A percentile compares a stretch with the other conserved stretches of the same genome.
Evolutionary conservation across 2,888 invertebrate species (phyloP).

Genomic region (Apocheima hispidaria): DNA sequence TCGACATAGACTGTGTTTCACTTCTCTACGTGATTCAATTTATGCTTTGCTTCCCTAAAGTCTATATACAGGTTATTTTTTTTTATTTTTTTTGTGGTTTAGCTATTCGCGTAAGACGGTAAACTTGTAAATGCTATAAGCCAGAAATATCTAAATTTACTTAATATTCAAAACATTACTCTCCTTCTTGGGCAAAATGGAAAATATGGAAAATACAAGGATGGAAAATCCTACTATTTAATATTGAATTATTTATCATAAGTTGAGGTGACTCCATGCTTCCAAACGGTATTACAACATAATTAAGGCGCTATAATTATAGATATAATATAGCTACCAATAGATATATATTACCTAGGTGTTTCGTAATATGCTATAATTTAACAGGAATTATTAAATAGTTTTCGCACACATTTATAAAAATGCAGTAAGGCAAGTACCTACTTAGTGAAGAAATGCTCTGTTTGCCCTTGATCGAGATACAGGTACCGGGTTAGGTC

Average conservation of each 20-base stretch:
- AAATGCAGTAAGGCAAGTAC: constrained; percentile 5
- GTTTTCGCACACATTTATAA: not conserved
- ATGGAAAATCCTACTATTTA: too few relatives aligned
- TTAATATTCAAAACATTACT: too few relatives aligned
- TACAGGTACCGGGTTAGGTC: not conserved
- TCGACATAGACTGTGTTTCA: not conserved
- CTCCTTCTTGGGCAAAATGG: too few relatives aligned
- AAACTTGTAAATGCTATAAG: too few relatives aligned
- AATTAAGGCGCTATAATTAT: not conserved
- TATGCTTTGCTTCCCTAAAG: too few relatives aligned
- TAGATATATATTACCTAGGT: not conserved
- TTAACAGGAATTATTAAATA: constrained; percentile 11
- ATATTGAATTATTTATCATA: not conserved
- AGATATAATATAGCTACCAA: too few relatives aligned
- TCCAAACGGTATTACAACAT: constrained; percentile 5
- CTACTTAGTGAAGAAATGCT: not conserved
- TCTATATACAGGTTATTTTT: too few relatives aligned
- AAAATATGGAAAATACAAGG: too few relatives aligned
- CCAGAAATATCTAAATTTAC: too few relatives aligned
- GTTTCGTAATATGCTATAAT: constrained; percentile 15
- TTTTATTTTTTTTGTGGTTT: too few relatives aligned
- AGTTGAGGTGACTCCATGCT: not conserved
- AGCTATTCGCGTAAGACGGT: too few relatives aligned
- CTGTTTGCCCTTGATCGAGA: not conserved
- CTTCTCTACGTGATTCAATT: not conserved